Percentiles rank a stretch among this genome's conserved stretches.
Conservation (phyloP, 2,888 invertebrate genomes). For the Chirona hameri region DNA sequence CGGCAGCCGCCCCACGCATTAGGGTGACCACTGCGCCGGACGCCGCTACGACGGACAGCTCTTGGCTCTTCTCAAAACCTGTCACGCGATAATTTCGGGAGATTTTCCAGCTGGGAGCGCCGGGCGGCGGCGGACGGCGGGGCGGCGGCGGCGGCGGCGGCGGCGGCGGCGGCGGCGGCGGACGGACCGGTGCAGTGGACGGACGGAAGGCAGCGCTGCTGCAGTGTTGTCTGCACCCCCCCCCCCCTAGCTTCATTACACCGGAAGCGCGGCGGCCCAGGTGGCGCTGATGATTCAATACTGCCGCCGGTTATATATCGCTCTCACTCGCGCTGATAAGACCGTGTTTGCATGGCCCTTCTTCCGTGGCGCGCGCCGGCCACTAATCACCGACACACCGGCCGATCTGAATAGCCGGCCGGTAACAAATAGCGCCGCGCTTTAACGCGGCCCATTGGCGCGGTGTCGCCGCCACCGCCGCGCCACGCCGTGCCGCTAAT, state of each 20-base stretch:
- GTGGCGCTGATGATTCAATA: constrained; percentile 3
- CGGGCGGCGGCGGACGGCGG: not conserved
- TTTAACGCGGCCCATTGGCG: constrained; percentile 24
- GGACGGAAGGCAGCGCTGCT: too few species aligned
- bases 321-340: not conserved
- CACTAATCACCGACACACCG: not conserved
- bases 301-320: not conserved
- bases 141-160: not conserved
- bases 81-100: constrained; percentile 1
- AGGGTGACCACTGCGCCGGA: not conserved
- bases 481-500: constrained; percentile 7
- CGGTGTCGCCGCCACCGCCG: not conserved
- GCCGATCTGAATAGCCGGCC: not conserved
- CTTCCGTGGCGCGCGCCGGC: not conserved
- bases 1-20: not conserved
- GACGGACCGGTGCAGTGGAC: too few species aligned
- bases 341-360: constrained; percentile 2
- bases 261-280: not conserved
- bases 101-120: not conserved
- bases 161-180: too few species aligned
- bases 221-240: not conserved
- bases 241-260: not conserved
- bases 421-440: constrained; percentile 25
- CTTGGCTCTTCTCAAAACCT: constrained; percentile 27
- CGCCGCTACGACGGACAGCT: not conserved